Evolutionary conservation across 2,797 vertebrate genomes (phyloP).

Genomic region (Neosilurus hyrtlii): DNA sequence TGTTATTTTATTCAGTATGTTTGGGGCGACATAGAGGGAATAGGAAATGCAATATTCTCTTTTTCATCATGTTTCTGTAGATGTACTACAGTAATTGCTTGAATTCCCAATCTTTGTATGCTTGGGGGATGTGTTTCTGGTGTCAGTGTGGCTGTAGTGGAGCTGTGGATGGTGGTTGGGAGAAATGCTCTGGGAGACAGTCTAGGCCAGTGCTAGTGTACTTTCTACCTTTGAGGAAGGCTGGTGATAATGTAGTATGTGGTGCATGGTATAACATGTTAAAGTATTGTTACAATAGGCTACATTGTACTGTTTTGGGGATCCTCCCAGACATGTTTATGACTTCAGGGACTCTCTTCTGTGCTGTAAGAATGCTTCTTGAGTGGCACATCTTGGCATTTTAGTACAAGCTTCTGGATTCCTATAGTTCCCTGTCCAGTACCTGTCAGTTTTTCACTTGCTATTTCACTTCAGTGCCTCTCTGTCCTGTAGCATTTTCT

Average conservation of each 20-base stretch:
- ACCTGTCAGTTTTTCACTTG: not conserved
- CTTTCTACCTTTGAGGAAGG: not conserved
- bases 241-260: not conserved
- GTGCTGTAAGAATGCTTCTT: not conserved
- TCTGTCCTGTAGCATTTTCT: constrained; percentile 1
- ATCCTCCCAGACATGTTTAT: not conserved
- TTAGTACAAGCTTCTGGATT: not conserved
- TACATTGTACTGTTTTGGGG: not conserved
- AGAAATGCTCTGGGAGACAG: not conserved
- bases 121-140: not conserved
- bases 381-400: not conserved
- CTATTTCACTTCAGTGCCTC: not conserved
- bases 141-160: not conserved
- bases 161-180: not conserved
- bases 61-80: not conserved
- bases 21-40: not conserved
- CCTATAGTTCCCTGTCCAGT: not conserved
- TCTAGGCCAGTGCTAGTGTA: not conserved
- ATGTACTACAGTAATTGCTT: not conserved
- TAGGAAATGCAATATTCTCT: constrained; percentile 3
- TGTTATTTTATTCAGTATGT: not conserved
- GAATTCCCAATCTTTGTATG: not conserved
- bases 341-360: not conserved
- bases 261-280: not conserved
- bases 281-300: not conserved